A percentile compares a stretch with the other conserved stretches of the same genome.
Conservation (phyloP, 2,888 invertebrate species). For the Onthophagus sagittarius region DNA sequence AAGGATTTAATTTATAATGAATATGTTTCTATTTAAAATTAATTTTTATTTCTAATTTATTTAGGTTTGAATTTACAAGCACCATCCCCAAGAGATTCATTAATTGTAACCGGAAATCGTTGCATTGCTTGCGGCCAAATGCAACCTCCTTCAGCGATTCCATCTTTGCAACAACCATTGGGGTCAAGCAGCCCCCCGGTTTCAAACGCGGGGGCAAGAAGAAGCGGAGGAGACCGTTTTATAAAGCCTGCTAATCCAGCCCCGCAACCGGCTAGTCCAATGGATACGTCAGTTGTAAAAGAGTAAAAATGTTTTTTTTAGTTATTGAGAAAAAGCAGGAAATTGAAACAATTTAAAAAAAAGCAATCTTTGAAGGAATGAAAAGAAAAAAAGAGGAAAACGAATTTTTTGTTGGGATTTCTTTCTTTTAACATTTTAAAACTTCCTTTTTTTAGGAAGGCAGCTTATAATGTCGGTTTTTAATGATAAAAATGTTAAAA, state of each 20-base stretch:
- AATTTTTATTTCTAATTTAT: not conserved
- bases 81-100: conserved; percentile 45
- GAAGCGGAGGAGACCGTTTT: conserved; percentile 76
- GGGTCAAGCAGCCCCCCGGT: conserved; percentile 51
- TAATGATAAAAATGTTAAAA: not conserved
- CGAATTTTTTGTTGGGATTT: not conserved
- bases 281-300: conserved; percentile 63
- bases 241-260: conserved; percentile 80
- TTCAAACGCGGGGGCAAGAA: conserved; percentile 55
- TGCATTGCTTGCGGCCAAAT: conserved; percentile 71
- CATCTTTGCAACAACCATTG: conserved; percentile 52
- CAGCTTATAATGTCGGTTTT: not conserved
- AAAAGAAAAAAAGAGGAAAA: not conserved
- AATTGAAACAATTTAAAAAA: not conserved
- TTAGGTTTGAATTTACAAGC: conserved; percentile 43
- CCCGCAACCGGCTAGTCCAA: conserved; percentile 66
- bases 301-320: conserved; percentile 32
- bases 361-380: not conserved
- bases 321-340: not conserved
- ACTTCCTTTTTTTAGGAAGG: not conserved
- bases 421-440: not conserved
- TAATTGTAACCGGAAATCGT: conserved; percentile 43
- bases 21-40: too few species aligned
- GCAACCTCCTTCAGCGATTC: conserved; percentile 42
- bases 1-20: too few species aligned